These are phyloP conservation scores for Premnoplex brunnescens DNA, from an alignment of 2,797 vertebrate genomes.

Conservation along the genomic window DNA sequence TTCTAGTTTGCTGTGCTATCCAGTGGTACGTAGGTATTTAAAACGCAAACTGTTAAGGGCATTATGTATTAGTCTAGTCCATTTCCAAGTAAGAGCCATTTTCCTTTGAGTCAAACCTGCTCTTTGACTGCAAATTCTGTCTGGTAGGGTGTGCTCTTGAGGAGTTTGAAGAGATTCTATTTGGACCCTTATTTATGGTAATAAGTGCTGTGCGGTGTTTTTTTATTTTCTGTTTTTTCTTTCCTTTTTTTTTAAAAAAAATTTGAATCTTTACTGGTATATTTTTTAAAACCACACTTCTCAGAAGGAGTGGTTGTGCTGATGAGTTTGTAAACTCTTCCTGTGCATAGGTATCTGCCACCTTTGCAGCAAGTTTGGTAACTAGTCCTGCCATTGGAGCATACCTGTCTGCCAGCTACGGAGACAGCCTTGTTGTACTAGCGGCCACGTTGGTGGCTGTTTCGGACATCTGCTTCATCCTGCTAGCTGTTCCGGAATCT, in stretches of 20 bases:
- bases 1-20: neutral
- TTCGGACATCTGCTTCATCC: conserved; percentile 90
- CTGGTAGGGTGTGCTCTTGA: neutral
- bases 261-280: neutral
- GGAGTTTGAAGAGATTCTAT: neutral
- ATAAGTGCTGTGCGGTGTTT: neutral
- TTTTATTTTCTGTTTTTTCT: no score
- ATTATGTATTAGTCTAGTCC: neutral
- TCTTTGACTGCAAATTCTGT: neutral
- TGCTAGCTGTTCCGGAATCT: conserved; percentile 91
- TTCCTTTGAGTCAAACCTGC: neutral
- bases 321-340: neutral
- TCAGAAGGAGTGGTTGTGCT: neutral
- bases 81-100: neutral
- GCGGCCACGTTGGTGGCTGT: conserved; percentile 88
- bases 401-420: conserved; percentile 87
- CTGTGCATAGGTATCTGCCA: conserved; percentile 86
- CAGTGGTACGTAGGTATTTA: neutral
- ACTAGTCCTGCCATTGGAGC: conserved; percentile 94
- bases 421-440: conserved; percentile 88
- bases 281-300: neutral
- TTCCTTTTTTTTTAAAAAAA: neutral
- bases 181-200: neutral
- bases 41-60: neutral
- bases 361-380: conserved; percentile 93